These are phyloP conservation scores for Neoniphon sammara DNA, from an alignment of 2,797 vertebrate genomes.

Conservation along the genomic window DNA sequence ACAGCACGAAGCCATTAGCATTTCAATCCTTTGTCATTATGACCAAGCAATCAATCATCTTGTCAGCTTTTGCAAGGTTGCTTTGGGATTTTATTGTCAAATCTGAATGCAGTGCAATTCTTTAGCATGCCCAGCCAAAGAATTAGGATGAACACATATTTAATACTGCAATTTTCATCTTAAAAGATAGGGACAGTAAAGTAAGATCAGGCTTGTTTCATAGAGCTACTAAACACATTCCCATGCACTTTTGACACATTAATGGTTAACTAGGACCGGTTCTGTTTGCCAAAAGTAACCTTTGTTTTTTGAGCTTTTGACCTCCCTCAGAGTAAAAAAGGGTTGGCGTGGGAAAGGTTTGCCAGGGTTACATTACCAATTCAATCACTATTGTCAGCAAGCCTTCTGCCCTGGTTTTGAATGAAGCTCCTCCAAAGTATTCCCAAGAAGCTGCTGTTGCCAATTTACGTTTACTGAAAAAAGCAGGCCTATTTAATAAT, in stretches of 20 bases:
- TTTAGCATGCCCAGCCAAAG: neutral
- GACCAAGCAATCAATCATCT: slow-evolving; percentile 1
- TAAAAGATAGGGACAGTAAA: neutral
- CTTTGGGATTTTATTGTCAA: neutral
- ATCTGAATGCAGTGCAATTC: neutral
- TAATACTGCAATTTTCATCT: neutral
- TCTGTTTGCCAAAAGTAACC: slow-evolving; percentile 38
- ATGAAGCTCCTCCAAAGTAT: slow-evolving; percentile 2
- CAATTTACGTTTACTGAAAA: neutral
- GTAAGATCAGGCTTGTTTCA: neutral
- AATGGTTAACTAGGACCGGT: slow-evolving; percentile 21
- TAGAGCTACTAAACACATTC: slow-evolving; percentile 4
- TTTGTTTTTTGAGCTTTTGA: slow-evolving; percentile 46
- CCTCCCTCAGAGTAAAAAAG: slow-evolving; percentile 32
- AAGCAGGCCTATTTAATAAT: neutral
- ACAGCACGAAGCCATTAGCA: neutral
- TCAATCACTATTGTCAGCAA: slow-evolving; percentile 45
- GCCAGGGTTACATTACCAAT: slow-evolving; percentile 63
- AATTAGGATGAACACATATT: neutral
- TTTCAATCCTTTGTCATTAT: neutral
- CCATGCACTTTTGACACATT: slow-evolving; percentile 15
- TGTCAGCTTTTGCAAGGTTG: neutral
- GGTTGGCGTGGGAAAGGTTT: slow-evolving; percentile 70
- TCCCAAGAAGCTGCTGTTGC: neutral
- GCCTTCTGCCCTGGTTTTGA: slow-evolving; percentile 36